phyloP scores from a whole-genome alignment of 2,888 invertebrate species.

The Eupithecia subumbrata region DNA sequence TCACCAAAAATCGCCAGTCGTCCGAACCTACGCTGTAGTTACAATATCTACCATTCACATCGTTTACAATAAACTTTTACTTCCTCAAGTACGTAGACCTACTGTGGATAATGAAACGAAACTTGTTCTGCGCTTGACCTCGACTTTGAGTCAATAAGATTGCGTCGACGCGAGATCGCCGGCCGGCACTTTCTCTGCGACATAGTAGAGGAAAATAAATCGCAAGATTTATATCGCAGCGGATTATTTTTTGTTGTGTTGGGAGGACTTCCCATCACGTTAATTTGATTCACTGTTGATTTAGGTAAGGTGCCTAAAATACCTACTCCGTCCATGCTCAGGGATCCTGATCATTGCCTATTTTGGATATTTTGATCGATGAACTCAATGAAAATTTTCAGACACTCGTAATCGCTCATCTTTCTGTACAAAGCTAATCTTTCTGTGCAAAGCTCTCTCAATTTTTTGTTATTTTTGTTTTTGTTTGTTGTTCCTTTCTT shows the following conservation, averaged over 20 bases:
- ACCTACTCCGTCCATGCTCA: too few relatives aligned
- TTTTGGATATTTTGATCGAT: too few relatives aligned
- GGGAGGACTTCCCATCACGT: background rate
- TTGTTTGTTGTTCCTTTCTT: too few relatives aligned
- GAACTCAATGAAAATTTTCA: too few relatives aligned
- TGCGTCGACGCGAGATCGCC: constrained; percentile 56
- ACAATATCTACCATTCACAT: constrained; percentile 6
- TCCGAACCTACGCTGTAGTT: background rate
- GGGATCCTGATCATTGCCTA: too few relatives aligned
- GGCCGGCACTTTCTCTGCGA: constrained; percentile 67
- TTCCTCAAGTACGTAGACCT: constrained; percentile 57
- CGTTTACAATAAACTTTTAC: constrained; percentile 64
- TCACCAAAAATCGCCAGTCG: background rate
- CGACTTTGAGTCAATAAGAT: constrained; percentile 57
- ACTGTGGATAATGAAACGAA: constrained; percentile 60
- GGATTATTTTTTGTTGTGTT: background rate
- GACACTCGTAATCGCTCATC: too few relatives aligned
- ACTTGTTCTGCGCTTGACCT: constrained; percentile 75
- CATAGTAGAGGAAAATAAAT: background rate
- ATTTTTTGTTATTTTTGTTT: too few relatives aligned
- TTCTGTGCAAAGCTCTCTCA: too few relatives aligned
- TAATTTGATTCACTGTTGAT: background rate
- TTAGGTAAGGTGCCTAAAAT: background rate
- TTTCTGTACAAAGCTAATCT: too few relatives aligned
- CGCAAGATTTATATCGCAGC: background rate